Evolutionary conservation across 2,888 invertebrate genomes (phyloP).

Genomic region (Tanypteryx hageni): DNA sequence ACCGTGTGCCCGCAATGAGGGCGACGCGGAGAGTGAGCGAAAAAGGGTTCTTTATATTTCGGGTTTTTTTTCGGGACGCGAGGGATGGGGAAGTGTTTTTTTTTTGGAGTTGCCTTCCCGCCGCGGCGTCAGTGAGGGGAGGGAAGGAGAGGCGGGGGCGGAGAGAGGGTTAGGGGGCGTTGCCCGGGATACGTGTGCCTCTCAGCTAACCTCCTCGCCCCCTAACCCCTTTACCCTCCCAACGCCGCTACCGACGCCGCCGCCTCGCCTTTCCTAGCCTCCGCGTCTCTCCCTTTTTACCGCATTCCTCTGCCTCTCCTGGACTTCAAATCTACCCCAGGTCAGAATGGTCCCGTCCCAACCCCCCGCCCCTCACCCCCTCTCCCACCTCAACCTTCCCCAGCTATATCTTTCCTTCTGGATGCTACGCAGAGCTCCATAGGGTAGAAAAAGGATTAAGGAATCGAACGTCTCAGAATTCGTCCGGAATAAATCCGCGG

Average conservation of each 20-base stretch:
- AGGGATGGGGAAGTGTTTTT: background rate
- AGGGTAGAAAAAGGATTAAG: no score
- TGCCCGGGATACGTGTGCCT: conserved; percentile 54
- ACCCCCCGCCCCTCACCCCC: conserved; percentile 32
- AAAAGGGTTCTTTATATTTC: background rate
- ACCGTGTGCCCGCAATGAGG: background rate
- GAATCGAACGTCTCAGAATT: no score
- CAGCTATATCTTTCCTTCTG: conserved; percentile 12
- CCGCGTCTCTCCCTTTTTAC: conserved; percentile 65
- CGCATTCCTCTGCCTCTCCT: no score
- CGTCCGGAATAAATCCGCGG: no score
- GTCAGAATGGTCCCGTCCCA: conserved; percentile 30
- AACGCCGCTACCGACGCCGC: conserved; percentile 67
- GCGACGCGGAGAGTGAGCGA: background rate
- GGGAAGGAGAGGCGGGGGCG: background rate
- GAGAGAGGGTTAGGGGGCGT: conserved; percentile 31
- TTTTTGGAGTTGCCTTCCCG: background rate
- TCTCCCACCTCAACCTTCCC: conserved; percentile 38
- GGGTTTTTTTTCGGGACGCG: background rate
- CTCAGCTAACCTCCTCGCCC: conserved; percentile 70
- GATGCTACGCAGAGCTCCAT: no score
- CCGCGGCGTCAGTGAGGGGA: background rate
- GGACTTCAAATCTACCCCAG: no score
- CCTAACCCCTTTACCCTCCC: conserved; percentile 70
- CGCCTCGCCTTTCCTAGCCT: conserved; percentile 63